Conservation (phyloP, 2,113 vertebrate genomes). For the Ascaphus truei region DNA sequence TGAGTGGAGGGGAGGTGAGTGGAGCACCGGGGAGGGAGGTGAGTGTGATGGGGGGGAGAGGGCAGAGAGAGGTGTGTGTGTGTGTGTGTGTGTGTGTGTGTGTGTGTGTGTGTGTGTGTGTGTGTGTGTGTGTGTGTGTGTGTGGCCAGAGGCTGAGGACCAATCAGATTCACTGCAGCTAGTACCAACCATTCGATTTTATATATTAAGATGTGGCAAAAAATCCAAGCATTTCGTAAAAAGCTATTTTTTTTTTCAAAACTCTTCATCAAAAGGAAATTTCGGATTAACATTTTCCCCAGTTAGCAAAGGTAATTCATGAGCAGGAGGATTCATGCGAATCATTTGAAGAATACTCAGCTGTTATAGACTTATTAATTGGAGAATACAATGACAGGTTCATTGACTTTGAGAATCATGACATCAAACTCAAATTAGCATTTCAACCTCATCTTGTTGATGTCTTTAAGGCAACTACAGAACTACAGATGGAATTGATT, state of each 20-base stretch:
- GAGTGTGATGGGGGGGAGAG: too few relatives aligned
- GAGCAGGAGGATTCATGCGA: background rate
- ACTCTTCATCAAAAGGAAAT: background rate
- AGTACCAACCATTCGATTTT: too few relatives aligned
- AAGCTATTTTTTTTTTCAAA: background rate
- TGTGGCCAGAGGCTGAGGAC: too few relatives aligned
- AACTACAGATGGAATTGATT: background rate
- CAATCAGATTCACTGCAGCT: too few relatives aligned
- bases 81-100: too few relatives aligned
- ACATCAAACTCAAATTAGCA: background rate
- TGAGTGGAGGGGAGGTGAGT: too few relatives aligned
- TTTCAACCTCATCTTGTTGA: background rate
- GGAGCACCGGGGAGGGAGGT: too few relatives aligned
- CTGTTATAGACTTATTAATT: too few relatives aligned
- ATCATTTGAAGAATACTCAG: background rate
- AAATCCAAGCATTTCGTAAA: background rate
- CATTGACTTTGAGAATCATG: background rate
- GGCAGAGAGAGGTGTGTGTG: too few relatives aligned
- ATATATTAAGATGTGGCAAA: too few relatives aligned
- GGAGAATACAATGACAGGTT: background rate
- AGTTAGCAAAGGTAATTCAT: background rate
- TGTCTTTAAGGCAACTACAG: background rate
- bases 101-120: too few relatives aligned
- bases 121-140: too few relatives aligned
- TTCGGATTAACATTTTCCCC: background rate